Conservation (phyloP, 92 coral and sea anemone genomes). For the Zoanthus sociatus region DNA sequence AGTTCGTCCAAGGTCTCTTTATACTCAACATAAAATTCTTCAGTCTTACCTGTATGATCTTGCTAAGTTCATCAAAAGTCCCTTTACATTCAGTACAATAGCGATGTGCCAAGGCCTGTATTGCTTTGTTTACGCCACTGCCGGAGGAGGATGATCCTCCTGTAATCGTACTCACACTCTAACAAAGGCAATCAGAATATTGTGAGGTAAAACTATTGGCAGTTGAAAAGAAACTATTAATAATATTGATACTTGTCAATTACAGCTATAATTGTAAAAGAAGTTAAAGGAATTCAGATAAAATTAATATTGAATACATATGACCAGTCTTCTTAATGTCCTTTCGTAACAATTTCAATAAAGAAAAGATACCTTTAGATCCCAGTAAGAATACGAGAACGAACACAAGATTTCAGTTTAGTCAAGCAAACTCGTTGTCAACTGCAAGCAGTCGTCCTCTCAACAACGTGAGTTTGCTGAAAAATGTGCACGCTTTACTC, state of each 20-base stretch:
- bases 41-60: constrained; percentile 87
- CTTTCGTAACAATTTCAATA: no score
- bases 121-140: constrained; percentile 91
- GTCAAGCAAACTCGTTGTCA: no score
- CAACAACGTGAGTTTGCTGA: no score
- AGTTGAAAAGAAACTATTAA: background rate
- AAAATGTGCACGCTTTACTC: no score
- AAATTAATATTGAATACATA: no score
- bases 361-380: no score
- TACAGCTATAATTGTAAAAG: background rate
- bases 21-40: background rate
- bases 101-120: constrained; percentile 97
- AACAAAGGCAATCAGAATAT: constrained; percentile 7
- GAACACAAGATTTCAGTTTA: no score
- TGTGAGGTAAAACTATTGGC: background rate
- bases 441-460: no score
- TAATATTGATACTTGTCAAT: background rate
- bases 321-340: no score
- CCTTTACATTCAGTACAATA: constrained; percentile 97
- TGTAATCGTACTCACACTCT: constrained; percentile 54
- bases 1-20: constrained; percentile 89
- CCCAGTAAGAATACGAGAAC: no score
- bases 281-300: background rate
- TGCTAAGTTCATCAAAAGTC: constrained; percentile 96
- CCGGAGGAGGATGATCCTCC: constrained; percentile 67